phyloP scores from a whole-genome alignment of 2,888 invertebrate species.

The Torymus texanus region DNA sequence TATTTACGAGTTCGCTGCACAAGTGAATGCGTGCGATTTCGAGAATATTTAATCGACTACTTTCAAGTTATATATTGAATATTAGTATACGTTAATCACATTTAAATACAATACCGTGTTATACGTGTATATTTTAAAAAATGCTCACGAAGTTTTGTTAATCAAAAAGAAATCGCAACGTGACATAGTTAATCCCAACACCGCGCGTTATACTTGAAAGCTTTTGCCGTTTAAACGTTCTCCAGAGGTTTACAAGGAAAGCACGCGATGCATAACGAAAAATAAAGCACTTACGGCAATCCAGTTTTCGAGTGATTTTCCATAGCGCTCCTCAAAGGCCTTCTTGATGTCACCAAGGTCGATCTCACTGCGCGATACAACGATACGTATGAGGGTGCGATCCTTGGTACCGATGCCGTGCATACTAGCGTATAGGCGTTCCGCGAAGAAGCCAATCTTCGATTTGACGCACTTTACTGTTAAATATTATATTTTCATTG shows the following conservation, averaged over 20 bases:
- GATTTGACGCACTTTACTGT: constrained; percentile 91
- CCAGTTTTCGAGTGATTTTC: constrained; percentile 89
- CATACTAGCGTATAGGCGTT: constrained; percentile 92
- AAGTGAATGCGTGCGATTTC: neutral
- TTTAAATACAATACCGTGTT: too few relatives aligned
- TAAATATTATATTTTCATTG: constrained; percentile 54
- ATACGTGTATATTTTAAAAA: too few relatives aligned
- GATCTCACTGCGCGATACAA: constrained; percentile 93
- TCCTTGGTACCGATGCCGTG: constrained; percentile 94
- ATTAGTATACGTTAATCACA: too few relatives aligned
- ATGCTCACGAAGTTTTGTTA: too few relatives aligned
- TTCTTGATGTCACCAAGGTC: constrained; percentile 95
- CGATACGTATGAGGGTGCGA: constrained; percentile 92
- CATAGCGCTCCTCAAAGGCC: constrained; percentile 89
- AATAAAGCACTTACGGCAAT: constrained; percentile 83
- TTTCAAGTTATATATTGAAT: too few relatives aligned
- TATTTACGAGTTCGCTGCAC: constrained; percentile 9
- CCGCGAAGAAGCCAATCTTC: constrained; percentile 93
- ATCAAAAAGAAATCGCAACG: too few relatives aligned
- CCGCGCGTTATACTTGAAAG: too few relatives aligned
- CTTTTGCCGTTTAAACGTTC: too few relatives aligned
- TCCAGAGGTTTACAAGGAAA: too few relatives aligned
- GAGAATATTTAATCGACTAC: too few relatives aligned
- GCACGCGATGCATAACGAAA: neutral
- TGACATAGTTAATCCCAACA: too few relatives aligned